Conservation (phyloP, 2,888 invertebrate genomes). For the Hypselothyrea guttata region DNA sequence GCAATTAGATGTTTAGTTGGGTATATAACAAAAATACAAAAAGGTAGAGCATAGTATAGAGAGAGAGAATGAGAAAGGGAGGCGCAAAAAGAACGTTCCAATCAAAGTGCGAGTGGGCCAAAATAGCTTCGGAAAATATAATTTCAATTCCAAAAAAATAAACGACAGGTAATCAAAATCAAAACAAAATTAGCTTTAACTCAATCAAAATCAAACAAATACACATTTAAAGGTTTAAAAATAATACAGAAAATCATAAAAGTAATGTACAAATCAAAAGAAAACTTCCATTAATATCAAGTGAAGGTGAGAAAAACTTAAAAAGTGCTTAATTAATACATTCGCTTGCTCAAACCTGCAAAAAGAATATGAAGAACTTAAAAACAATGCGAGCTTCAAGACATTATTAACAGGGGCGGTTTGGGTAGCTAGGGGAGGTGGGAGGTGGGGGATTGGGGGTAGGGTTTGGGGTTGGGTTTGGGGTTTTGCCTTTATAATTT, state of each 20-base stretch:
- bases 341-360: slow-evolving; percentile 59
- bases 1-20: slow-evolving; percentile 36
- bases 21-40: slow-evolving; percentile 31
- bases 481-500: slow-evolving; percentile 31
- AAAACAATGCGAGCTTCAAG: slow-evolving; percentile 45
- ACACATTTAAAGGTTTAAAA: slow-evolving; percentile 27
- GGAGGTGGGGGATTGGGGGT: not conserved
- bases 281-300: slow-evolving; percentile 24
- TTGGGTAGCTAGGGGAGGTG: not conserved
- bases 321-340: slow-evolving; percentile 22
- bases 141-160: slow-evolving; percentile 2
- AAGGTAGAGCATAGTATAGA: too few relatives aligned
- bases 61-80: slow-evolving; percentile 24
- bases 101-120: not conserved
- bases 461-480: not conserved
- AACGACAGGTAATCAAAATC: slow-evolving; percentile 39
- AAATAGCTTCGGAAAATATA: slow-evolving; percentile 11
- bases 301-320: slow-evolving; percentile 36
- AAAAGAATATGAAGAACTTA: slow-evolving; percentile 63
- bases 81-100: slow-evolving; percentile 33
- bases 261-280: slow-evolving; percentile 47
- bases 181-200: slow-evolving; percentile 26
- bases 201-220: slow-evolving; percentile 44
- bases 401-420: slow-evolving; percentile 11
- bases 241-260: slow-evolving; percentile 7